A percentile compares a stretch with the other conserved stretches of the same genome.
Conservation (phyloP, 2,797 vertebrate genomes). For the Rhincodon typus region DNA sequence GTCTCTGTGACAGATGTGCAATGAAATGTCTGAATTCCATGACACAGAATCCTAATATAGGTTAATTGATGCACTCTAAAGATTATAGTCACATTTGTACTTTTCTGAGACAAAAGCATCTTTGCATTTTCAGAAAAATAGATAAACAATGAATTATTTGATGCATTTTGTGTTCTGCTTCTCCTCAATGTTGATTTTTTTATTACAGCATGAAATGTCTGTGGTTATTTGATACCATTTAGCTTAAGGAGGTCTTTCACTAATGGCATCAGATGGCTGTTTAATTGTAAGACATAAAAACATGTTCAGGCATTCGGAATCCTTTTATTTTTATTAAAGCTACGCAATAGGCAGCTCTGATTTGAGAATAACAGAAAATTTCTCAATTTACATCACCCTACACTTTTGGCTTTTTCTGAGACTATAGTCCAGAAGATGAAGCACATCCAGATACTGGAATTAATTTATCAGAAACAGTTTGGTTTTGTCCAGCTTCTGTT, state of each 20-base stretch:
- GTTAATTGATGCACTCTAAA: background rate
- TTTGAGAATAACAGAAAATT: too few relatives aligned
- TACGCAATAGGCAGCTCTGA: background rate
- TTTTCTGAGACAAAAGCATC: background rate
- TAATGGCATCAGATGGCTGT: background rate
- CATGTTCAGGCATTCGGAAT: background rate
- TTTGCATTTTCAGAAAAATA: background rate
- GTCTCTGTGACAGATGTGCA: background rate
- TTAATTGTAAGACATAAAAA: background rate
- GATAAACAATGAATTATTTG: constrained; percentile 11
- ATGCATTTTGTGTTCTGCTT: background rate
- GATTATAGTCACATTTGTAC: background rate
- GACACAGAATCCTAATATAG: background rate
- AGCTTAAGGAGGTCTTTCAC: background rate
- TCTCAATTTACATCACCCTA: background rate
- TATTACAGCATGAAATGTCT: background rate
- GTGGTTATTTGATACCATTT: background rate
- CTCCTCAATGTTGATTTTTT: background rate
- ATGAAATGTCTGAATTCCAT: too few relatives aligned
- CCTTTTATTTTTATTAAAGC: background rate
- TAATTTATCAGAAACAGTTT: background rate
- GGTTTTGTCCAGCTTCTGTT: background rate
- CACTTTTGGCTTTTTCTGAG: background rate
- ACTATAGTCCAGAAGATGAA: background rate
- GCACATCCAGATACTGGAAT: background rate